phyloP scores from a whole-genome alignment of 53 echinoderm and acorn worm species.

The Luidia sarsii region DNA sequence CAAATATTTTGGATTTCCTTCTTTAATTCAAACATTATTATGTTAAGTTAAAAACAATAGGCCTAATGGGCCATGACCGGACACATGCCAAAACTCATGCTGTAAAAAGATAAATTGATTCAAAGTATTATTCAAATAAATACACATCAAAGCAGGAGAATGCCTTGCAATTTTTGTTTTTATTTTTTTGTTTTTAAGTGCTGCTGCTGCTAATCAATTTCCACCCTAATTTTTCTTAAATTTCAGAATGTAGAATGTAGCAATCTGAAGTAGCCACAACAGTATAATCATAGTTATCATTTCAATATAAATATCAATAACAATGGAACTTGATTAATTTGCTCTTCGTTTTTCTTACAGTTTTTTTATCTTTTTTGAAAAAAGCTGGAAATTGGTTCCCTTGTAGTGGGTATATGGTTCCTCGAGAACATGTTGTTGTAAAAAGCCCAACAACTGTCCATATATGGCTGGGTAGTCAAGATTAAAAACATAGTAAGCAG shows the following conservation, averaged over 20 bases:
- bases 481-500: constrained; percentile 29
- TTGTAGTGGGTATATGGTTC: constrained; percentile 22
- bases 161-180: too few species aligned
- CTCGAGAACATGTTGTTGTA: constrained; percentile 21
- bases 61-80: not conserved
- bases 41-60: too few species aligned
- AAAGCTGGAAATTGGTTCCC: constrained; percentile 30
- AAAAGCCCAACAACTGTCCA: constrained; percentile 25
- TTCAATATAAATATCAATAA: too few species aligned
- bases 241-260: too few species aligned
- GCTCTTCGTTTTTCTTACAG: not conserved
- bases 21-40: not conserved
- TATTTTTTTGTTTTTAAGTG: too few species aligned
- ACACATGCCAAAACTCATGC: not conserved
- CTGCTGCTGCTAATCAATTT: too few species aligned
- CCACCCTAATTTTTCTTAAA: too few species aligned
- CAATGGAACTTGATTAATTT: not conserved
- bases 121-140: too few species aligned
- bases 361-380: constrained; percentile 21
- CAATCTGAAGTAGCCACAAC: too few species aligned
- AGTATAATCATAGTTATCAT: too few species aligned
- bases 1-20: not conserved
- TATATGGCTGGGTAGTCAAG: constrained; percentile 39
- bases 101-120: too few species aligned
- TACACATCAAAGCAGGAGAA: too few species aligned